Evolutionary conservation across 1,140 invertebrate genomes (phyloP), one percentile per base, ranked within the genome.

Genomic region (Solenopsis fugax): DNA sequence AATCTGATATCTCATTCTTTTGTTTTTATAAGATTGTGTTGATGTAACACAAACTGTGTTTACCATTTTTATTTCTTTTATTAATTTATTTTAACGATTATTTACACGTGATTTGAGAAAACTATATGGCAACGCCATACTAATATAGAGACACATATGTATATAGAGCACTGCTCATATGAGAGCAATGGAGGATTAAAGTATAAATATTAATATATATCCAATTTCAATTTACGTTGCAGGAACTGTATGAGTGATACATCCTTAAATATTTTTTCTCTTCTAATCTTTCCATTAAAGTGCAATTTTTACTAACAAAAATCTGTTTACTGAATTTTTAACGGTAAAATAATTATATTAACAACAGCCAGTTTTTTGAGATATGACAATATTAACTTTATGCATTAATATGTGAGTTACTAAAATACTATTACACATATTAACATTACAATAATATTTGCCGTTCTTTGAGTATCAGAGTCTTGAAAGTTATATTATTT

Each of bases 271-370:
- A 29, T 24, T 37, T 54, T n/a, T 50, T 21, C 4, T n/a, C 21
- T 54, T 37, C 34, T 21, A 34, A 80, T 80, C 7, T 69, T 54
- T 67, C 9, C 41, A 4, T 48, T 13, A 2, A 54, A 41, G 24
- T 29, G 21, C n/a, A n/a, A 67, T 67, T 54, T 80, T 54, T 67
- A 80, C 48, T 80, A 54, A 80, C 45, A 34, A 21, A 10, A 62
- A 77, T n/a, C 1, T 50, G 3, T 48, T 45, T 62, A 48, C 12
- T 80, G 18, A 52, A 37, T 37, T 65, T 67, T 37, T 37, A 54
- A 65, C 4, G 29, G 2, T 52, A 65, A 41, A 67, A 52, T 67
- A 67, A 2, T 67, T 16, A 13, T 45, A 52, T 50, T 77, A 77
- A 78, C 10, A 34, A 50, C 34, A 24, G 24, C 34, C 4, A 21